These are phyloP conservation scores for Pantherophis alleghaniensis DNA, from an alignment of 2,797 vertebrate genomes.

Conservation along the genomic window DNA sequence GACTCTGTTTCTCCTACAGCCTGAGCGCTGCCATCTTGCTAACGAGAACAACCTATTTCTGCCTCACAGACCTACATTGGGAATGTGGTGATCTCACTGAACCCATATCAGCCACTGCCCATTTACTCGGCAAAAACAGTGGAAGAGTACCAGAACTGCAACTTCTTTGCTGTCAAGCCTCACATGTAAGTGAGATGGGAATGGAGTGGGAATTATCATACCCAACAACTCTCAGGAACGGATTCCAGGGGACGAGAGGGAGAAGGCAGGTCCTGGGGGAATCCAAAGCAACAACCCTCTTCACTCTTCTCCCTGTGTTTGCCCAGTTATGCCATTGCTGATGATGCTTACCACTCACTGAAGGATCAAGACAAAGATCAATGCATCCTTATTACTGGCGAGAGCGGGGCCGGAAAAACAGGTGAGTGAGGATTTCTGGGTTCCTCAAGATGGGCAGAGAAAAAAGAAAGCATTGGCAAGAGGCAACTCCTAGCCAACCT, in stretches of 20 bases:
- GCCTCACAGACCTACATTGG: constrained; percentile 75
- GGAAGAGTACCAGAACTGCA: constrained; percentile 69
- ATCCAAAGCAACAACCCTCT: background rate
- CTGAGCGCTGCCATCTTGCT: background rate
- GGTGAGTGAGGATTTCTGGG: constrained; percentile 57
- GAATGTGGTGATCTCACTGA: constrained; percentile 76
- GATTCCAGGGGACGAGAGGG: no score
- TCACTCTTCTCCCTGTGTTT: background rate
- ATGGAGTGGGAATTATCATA: rapidly evolving
- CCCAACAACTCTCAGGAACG: rapidly evolving
- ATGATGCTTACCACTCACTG: constrained; percentile 75
- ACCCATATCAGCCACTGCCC: constrained; percentile 72
- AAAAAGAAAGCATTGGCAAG: background rate
- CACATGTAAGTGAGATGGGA: constrained; percentile 74
- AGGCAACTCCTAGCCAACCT: background rate
- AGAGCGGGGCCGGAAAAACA: constrained; percentile 78
- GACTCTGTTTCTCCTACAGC: background rate
- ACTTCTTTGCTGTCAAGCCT: constrained; percentile 74
- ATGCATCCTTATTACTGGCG: constrained; percentile 78
- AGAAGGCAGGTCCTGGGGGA: background rate
- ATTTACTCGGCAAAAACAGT: constrained; percentile 74
- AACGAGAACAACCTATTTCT: background rate
- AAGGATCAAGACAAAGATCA: constrained; percentile 73
- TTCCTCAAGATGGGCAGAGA: background rate
- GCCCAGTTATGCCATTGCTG: constrained; percentile 74